A percentile compares a stretch with the other conserved stretches of the same genome.
phyloP scores from a whole-genome alignment of 92 coral and sea anemone species.

The Montipora capitata region DNA sequence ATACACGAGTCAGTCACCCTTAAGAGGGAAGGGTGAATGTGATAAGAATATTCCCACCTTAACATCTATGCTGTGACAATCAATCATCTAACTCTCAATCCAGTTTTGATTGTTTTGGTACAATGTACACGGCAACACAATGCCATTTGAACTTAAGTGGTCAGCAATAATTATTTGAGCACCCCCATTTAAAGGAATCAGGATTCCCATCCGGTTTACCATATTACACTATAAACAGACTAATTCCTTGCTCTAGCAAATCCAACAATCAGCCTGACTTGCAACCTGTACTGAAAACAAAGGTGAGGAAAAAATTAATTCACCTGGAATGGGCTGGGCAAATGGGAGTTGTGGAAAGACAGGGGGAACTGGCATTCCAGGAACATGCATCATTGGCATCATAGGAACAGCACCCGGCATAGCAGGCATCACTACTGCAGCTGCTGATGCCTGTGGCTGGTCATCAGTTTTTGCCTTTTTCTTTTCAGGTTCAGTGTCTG shows the following conservation, averaged over 20 bases:
- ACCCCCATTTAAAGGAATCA: too few species aligned
- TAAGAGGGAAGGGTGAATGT: too few species aligned
- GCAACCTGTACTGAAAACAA: neutral
- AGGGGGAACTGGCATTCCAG: constrained; percentile 92
- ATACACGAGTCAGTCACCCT: too few species aligned
- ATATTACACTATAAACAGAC: too few species aligned
- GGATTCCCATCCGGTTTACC: too few species aligned
- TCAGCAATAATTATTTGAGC: neutral
- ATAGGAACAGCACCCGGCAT: constrained; percentile 83
- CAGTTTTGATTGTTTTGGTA: neutral
- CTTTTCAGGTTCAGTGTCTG: constrained; percentile 88
- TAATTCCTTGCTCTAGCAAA: too few species aligned
- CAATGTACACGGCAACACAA: neutral
- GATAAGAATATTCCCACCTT: neutral
- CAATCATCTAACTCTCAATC: neutral
- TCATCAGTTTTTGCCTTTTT: constrained; percentile 88
- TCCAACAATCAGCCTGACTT: too few species aligned
- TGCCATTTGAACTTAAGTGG: neutral
- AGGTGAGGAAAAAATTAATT: neutral
- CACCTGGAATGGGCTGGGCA: constrained; percentile 89
- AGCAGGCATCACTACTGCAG: constrained; percentile 56
- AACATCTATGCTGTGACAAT: neutral
- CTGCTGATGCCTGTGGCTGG: constrained; percentile 51
- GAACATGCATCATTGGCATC: constrained; percentile 95
- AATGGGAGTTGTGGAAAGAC: constrained; percentile 84